phyloP scores from a whole-genome alignment of 2,888 invertebrate species.

The Scrobipalpa atriplicella region DNA sequence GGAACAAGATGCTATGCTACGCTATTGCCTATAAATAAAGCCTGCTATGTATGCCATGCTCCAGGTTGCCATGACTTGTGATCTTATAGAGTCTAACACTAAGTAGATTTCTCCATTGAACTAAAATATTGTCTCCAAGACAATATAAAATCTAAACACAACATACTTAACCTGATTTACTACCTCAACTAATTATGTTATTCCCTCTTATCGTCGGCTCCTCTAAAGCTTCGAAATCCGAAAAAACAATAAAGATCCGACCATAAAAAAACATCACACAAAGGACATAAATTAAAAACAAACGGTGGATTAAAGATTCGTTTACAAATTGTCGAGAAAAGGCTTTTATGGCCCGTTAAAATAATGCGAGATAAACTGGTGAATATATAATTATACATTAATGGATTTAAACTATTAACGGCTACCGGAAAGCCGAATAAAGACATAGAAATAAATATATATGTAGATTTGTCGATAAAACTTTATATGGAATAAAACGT shows the following conservation, averaged over 20 bases:
- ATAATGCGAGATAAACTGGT: constrained; percentile 73
- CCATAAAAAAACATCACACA: constrained; percentile 30
- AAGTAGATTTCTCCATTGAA: no score
- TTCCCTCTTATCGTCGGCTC: constrained; percentile 15
- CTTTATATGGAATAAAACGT: constrained; percentile 70
- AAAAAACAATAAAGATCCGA: constrained; percentile 37
- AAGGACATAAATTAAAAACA: constrained; percentile 57
- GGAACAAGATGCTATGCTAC: no score
- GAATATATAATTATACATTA: constrained; percentile 79
- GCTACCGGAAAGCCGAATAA: constrained; percentile 80
- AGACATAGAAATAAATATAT: constrained; percentile 81
- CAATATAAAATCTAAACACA: no score
- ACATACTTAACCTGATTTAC: no score
- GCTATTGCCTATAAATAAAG: no score
- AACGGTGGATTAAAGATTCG: constrained; percentile 56
- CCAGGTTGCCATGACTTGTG: no score
- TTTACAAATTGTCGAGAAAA: constrained; percentile 75
- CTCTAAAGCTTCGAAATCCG: constrained; percentile 28
- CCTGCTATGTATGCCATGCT: no score
- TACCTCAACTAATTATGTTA: constrained; percentile 21
- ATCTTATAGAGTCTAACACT: no score
- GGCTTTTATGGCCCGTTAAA: constrained; percentile 74
- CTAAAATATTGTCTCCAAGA: no score
- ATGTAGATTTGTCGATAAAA: constrained; percentile 73
- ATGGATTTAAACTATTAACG: constrained; percentile 78